Evolutionary conservation across 1,140 invertebrate genomes (phyloP), one percentile per base, ranked within the genome.

Genomic region (Heterodera carotae): DNA sequence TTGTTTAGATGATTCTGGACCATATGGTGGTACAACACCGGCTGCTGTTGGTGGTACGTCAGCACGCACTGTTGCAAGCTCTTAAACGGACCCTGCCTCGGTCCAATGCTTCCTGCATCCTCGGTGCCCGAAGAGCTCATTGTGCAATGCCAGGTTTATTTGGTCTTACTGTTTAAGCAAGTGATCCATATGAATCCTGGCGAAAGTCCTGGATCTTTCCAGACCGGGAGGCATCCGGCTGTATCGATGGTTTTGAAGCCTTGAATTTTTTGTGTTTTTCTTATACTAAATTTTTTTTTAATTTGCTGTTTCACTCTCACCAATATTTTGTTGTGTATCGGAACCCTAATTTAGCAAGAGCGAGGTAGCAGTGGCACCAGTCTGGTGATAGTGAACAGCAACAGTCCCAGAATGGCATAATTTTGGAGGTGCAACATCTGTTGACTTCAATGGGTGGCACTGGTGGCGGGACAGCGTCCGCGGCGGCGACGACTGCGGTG

Each of bases 361-460:
- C 53, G 36, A 85, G 34, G 72, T 83, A 25, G 82, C 84, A 4
- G 75, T 82, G 2, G 31, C 97, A 88, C n/a, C n/a, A n/a, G n/a
- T n/a, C n/a, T n/a, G n/a, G n/a, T n/a, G n/a, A n/a, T n/a, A n/a
- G n/a, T n/a, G n/a, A n/a, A n/a, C n/a, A n/a, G n/a, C n/a, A n/a
- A n/a, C n/a, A n/a, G n/a, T 90, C 98, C 39, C 95, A 98, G 87
- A 94, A 95, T 22, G 93, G 94, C 39, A 90, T 98, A 36, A 96
- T 94, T 8, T 94, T 96, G 53, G 91, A 96, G 59, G 97, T 99
- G 94, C 96, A 98, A 85, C 95, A 98, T 88, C 90, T 99, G 31
- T 90, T 98, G 60, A 95, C 98, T 87, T 90, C 56, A 53, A n/a
- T n/a, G n/a, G 68, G 70, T 59, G 75, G 84, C 64, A 72, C 18